Percentiles rank a stretch among this genome's conserved stretches.
Evolutionary conservation across 2,113 vertebrate genomes (phyloP).

Genomic region (Panurus biarmicus): DNA sequence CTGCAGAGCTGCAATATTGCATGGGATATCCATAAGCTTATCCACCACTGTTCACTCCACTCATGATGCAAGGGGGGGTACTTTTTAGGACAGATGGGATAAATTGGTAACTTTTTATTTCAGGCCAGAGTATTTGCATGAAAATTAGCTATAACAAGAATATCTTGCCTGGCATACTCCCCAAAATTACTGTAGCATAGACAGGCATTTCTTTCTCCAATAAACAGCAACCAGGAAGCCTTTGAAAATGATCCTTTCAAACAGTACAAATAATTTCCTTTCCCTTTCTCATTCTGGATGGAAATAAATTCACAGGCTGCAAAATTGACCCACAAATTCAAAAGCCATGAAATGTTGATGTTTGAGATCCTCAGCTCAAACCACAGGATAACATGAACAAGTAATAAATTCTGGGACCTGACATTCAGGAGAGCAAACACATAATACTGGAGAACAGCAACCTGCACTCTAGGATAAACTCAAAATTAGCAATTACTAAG

Average conservation of each 20-base stretch:
- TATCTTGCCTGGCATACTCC: neutral
- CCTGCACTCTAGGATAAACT: neutral
- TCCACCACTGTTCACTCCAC: no score
- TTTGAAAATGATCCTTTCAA: neutral
- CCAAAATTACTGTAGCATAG: neutral
- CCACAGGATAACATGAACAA: neutral
- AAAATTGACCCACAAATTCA: neutral
- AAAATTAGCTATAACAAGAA: neutral
- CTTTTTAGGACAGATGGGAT: neutral
- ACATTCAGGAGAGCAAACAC: neutral
- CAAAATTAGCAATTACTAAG: neutral
- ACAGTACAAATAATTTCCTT: neutral
- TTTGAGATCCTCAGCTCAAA: neutral
- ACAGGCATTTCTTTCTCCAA: conserved; percentile 12
- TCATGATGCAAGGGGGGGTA: neutral
- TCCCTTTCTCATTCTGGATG: neutral
- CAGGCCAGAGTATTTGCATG: neutral
- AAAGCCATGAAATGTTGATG: neutral
- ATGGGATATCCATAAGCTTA: neutral
- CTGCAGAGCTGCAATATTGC: neutral
- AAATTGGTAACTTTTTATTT: neutral
- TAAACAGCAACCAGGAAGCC: neutral
- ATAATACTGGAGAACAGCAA: neutral
- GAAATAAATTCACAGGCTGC: neutral
- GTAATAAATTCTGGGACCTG: neutral